These are phyloP conservation scores for Cosmopolites sordidus DNA, from an alignment of 2,888 invertebrate species.

Conservation along the genomic window DNA sequence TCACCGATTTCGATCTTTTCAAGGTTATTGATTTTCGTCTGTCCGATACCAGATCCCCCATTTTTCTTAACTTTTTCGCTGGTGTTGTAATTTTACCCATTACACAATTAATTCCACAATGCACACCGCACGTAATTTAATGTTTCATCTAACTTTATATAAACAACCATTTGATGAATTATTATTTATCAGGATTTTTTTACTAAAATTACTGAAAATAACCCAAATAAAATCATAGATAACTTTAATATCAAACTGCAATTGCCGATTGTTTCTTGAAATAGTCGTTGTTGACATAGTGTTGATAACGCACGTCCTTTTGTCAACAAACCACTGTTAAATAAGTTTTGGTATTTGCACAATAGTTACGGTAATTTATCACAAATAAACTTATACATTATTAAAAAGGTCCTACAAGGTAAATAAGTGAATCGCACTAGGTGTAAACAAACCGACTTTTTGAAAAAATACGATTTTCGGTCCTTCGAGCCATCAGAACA, in stretches of 20 bases:
- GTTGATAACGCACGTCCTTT: neutral
- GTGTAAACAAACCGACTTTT: too few species aligned
- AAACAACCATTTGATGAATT: too few species aligned
- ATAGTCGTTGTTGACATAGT: neutral
- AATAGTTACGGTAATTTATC: neutral
- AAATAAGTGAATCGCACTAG: too few species aligned
- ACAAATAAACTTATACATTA: neutral
- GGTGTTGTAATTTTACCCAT: slow-evolving; percentile 41
- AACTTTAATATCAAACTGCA: too few species aligned
- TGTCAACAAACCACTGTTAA: neutral
- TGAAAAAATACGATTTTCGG: neutral
- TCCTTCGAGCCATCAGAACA: slow-evolving; percentile 4
- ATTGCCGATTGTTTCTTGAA: neutral
- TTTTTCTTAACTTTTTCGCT: slow-evolving; percentile 31
- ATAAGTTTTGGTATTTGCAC: neutral
- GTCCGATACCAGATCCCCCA: slow-evolving; percentile 44
- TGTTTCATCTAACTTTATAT: too few species aligned
- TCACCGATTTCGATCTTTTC: slow-evolving; percentile 65
- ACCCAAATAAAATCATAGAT: too few species aligned
- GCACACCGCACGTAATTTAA: too few species aligned
- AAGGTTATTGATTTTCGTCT: slow-evolving; percentile 43
- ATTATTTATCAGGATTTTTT: too few species aligned
- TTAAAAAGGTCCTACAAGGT: too few species aligned
- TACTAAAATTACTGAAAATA: too few species aligned
- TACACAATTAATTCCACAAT: slow-evolving; percentile 23